Evolutionary conservation across 2,113 vertebrate species (phyloP), one percentile per base, ranked within the genome.

Genomic region (Labeo rohita): DNA sequence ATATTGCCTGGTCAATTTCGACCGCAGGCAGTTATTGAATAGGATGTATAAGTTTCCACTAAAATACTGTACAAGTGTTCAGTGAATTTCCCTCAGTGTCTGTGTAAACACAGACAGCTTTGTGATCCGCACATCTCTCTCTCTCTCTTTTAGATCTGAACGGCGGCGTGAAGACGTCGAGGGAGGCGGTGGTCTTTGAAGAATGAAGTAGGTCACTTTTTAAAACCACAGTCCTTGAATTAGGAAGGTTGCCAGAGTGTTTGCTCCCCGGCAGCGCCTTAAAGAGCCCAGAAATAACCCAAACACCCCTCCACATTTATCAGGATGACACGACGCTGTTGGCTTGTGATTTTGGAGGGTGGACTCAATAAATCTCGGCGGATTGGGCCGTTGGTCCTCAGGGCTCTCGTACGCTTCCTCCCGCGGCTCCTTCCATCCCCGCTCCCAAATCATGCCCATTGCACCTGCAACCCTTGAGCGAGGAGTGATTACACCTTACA

Each of bases 401-500:
- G 70, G 49, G 82, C 18, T 59, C 21, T 59, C 12, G 34, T 43
- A 39, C 18, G 18, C 13, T n/a, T 61, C 72, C 75, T 36, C 74
- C 84, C 86, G 84, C 86, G 80, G n/a, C 77, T 47, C 76, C 52
- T 76, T 80, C 83, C 75, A 75, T 87, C 85, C 85, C 88, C 68
- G 72, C 89, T 87, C 79, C 82, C 86, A 91, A 92, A 93, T 93
- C 91, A 92, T 89, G 87, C 85, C 89, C 84, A 87, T 85, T 88
- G 88, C 90, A 91, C 91, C 90, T 90, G 90, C 90, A 93, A 90
- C 93, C 92, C 89, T 86, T 75, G 86, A 88, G 90, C 89, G 75
- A 92, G 89, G 85, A 86, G 93, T 92, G 92, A 94, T 94, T 93
- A 91, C 91, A 92, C 92, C 90, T 89, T 92, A 85, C 56, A 80